phyloP scores from a whole-genome alignment of 1,140 invertebrate genomes.

The Cardiocondyla obscurior region DNA sequence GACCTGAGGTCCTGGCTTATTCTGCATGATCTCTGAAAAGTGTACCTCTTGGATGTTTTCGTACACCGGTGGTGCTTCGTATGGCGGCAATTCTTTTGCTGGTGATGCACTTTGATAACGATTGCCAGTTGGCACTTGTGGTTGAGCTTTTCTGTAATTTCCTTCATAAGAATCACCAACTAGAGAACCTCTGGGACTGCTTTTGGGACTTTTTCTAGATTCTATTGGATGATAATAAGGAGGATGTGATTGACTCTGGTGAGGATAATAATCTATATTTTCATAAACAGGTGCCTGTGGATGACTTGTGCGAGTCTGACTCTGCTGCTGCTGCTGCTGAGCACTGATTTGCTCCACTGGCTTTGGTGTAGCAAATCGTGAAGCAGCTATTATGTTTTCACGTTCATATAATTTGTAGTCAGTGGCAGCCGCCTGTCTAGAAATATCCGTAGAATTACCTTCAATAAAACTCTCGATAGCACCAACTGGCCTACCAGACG shows the following conservation, averaged over 20 bases:
- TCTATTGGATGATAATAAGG: conserved; percentile 87
- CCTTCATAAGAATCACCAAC: conserved; percentile 85
- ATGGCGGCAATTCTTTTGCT: conserved; percentile 83
- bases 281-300: conserved; percentile 89
- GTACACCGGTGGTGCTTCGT: conserved; percentile 88
- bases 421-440: conserved; percentile 53
- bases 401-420: conserved; percentile 88
- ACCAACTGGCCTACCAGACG: conserved; percentile 75
- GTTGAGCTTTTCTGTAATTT: conserved; percentile 87
- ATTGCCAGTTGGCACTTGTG: conserved; percentile 87
- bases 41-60: conserved; percentile 89
- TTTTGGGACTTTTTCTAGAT: conserved; percentile 77
- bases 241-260: conserved; percentile 82
- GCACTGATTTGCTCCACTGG: conserved; percentile 85
- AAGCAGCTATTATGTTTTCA: conserved; percentile 88
- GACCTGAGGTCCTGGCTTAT: conserved; percentile 84
- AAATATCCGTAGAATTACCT: conserved; percentile 72
- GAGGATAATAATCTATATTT: conserved; percentile 91
- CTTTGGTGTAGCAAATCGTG: conserved; percentile 91
- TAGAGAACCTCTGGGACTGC: conserved; percentile 79
- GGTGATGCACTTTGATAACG: conserved; percentile 82
- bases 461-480: conserved; percentile 85
- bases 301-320: conserved; percentile 61
- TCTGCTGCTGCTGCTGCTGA: conserved; percentile 67
- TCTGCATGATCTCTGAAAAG: conserved; percentile 77